Base-by-base conservation (phyloP, 2,888 invertebrate genomes). In the Calliphora vomitoria region DNA sequence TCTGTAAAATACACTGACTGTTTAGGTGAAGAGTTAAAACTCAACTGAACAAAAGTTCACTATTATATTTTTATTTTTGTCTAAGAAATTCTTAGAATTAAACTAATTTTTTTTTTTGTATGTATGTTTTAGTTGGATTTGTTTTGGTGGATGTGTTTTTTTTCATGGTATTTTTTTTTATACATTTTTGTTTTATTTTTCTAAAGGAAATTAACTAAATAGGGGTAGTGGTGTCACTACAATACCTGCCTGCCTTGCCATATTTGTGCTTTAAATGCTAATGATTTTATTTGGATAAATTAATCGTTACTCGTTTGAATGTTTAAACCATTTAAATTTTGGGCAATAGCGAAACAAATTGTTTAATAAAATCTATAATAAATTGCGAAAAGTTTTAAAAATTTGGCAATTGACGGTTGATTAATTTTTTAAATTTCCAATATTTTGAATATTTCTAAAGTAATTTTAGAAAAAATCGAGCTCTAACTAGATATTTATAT, bases 41-140 rank as follows among this genome's bases (percentile, higher is more conserved):
- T 91, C 91, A 91, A 92, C 92, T 92, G 90, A 87, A 89, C 62
- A 58, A 60, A 74, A 82, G 15, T 82, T 84, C 68, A 72, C 66
- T 68, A 81, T 72, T 72, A 82, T 79, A 79, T 66, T 84, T 89
- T 90, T 82, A 79, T 71, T 85, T 90, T 91, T 82, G 90, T 90
- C 90, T 91, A 91, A 91, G 89, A 91, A 92, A 91, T 91, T 92
- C 92, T 92, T 93, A 93, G 91, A 92, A 92, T 90, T 92, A 90
- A 91, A 90, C 90, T 44, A 91, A 90, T 89, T 89, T 89, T 55
- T 88, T 88, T 78, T n/a, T n/a, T n/a, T n/a, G n/a, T 58, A 44
- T 89, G 44, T 82, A 50, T 62, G 64, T 74, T 79, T 75, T 38
- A 44, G 58, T 85, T 69, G 78, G 66, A 82, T 80, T 87, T 80